A percentile compares a stretch with the other conserved stretches of the same genome.
phyloP scores from a whole-genome alignment of 2,113 vertebrate species.

The Eulacestoma nigropectus region DNA sequence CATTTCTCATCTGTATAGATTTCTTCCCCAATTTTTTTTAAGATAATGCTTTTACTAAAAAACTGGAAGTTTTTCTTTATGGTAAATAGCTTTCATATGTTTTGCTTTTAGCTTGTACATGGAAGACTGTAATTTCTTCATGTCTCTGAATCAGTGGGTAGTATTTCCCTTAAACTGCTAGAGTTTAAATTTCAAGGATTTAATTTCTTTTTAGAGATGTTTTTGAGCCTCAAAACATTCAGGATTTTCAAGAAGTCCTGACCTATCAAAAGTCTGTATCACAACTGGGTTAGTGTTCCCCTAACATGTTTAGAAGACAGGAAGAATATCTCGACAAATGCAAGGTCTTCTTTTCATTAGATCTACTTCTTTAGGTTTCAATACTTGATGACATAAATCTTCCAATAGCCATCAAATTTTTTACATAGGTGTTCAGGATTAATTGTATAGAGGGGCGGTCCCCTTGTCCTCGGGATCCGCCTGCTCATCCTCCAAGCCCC shows the following conservation, averaged over 20 bases:
- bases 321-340: background rate
- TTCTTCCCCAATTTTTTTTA: background rate
- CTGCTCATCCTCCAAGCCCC: no score
- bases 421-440: background rate
- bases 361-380: background rate
- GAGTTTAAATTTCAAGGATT: background rate
- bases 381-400: background rate
- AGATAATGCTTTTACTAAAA: background rate
- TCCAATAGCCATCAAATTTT: background rate
- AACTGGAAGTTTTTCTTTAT: background rate
- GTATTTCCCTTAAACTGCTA: background rate
- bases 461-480: no score
- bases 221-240: background rate
- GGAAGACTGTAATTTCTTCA: background rate
- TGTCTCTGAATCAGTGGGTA: background rate
- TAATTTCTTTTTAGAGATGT: background rate
- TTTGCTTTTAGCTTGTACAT: background rate
- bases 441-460: no score
- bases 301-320: background rate
- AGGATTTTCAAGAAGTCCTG: background rate
- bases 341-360: background rate
- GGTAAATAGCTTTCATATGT: background rate
- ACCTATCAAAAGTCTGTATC: background rate
- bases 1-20: background rate
- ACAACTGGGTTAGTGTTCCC: background rate